Conservation (phyloP, 64 coral and sea anemone species). For the Pachyseris speciosa region DNA sequence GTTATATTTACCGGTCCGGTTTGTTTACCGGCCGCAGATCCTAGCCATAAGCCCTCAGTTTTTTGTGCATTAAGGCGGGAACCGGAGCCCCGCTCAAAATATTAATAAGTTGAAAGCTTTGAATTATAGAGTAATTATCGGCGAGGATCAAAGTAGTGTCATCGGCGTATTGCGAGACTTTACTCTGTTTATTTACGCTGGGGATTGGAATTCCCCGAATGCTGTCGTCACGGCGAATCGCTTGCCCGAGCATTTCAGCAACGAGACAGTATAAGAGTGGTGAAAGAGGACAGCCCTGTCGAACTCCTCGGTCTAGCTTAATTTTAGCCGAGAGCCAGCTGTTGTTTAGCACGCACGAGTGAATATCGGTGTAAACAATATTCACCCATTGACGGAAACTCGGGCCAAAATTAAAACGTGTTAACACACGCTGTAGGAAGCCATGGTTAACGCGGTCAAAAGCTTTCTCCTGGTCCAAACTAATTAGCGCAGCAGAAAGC, state of each 20-base stretch:
- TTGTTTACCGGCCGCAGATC: neutral
- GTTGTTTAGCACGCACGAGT: constrained; percentile 11
- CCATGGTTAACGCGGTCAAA: constrained; percentile 7
- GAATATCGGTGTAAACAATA: neutral
- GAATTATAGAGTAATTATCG: neutral
- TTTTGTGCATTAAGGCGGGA: too few relatives aligned
- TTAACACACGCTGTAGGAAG: neutral
- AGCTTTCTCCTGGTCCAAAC: constrained; percentile 3
- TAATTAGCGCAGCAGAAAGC: neutral
- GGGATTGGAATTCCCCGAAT: neutral
- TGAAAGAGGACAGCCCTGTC: constrained; percentile 33
- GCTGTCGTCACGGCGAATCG: neutral
- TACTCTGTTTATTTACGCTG: too few relatives aligned
- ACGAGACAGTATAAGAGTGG: neutral
- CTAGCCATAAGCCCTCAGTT: neutral
- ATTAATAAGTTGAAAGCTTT: too few relatives aligned
- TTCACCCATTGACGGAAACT: constrained; percentile 11
- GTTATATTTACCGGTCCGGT: too few relatives aligned
- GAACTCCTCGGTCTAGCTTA: neutral
- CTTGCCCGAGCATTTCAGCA: neutral
- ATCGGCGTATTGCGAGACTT: too few relatives aligned
- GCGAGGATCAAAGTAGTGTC: neutral
- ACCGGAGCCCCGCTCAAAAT: too few relatives aligned
- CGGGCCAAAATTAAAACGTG: neutral
- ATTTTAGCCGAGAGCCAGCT: constrained; percentile 23